Conservation (phyloP, 2,113 vertebrate genomes). For the Dipodomys stephensi region DNA sequence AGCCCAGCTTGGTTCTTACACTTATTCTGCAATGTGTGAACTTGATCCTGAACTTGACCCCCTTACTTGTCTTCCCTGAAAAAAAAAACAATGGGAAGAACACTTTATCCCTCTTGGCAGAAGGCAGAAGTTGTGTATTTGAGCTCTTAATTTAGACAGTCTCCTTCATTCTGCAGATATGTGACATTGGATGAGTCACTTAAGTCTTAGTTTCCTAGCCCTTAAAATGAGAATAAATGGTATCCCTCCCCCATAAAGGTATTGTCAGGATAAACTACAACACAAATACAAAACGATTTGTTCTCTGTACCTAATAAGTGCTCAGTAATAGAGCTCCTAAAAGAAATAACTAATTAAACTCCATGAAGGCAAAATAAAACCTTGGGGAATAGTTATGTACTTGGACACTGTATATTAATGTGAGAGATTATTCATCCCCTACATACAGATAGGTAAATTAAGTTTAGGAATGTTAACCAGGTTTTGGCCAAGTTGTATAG, state of each 20-base stretch:
- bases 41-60: not conserved
- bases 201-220: conserved; percentile 37
- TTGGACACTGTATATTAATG: not conserved
- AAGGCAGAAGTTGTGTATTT: not conserved
- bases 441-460: conserved; percentile 19
- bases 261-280: not conserved
- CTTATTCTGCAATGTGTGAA: not conserved
- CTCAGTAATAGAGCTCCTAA: not conserved
- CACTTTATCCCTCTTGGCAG: not conserved
- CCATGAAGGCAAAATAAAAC: conserved; percentile 33
- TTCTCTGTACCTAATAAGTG: not conserved
- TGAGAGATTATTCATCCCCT: not conserved
- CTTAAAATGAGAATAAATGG: conserved; percentile 10
- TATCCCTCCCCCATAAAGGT: not conserved
- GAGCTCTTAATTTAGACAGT: conserved; percentile 26
- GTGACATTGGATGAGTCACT: not conserved
- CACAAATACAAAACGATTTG: not conserved
- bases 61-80: not conserved
- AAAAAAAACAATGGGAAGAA: conserved; percentile 12
- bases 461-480: conserved; percentile 2
- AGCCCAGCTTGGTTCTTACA: not conserved
- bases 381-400: not conserved
- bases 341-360: conserved; percentile 36
- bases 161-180: not conserved
- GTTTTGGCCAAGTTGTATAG: conserved; percentile 2